These are phyloP conservation scores for Neoaliturus tenellus DNA, from an alignment of 2,888 invertebrate species.

Conservation along the genomic window DNA sequence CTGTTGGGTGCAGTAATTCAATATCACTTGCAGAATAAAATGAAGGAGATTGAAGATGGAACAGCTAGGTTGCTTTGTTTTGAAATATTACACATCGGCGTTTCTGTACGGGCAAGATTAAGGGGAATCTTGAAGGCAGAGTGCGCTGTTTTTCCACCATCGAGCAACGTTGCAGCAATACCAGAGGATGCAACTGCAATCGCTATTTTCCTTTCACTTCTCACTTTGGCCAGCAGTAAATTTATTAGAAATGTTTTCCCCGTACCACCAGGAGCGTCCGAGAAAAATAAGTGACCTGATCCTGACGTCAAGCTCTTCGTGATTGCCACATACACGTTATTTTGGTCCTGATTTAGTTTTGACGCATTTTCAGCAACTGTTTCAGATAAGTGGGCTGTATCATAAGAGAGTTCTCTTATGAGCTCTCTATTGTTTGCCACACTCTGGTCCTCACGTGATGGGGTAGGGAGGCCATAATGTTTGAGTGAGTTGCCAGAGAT, in stretches of 20 bases:
- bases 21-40: too few species aligned
- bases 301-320: slow-evolving; percentile 34
- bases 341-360: slow-evolving; percentile 55
- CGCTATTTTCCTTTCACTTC: slow-evolving; percentile 68
- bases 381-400: slow-evolving; percentile 12
- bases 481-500: slow-evolving; percentile 17
- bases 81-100: slow-evolving; percentile 68
- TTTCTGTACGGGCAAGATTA: slow-evolving; percentile 56
- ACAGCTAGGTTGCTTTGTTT: slow-evolving; percentile 63
- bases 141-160: slow-evolving; percentile 70
- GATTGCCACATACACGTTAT: slow-evolving; percentile 48
- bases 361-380: slow-evolving; percentile 23
- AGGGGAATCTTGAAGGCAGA: slow-evolving; percentile 69
- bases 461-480: slow-evolving; percentile 57
- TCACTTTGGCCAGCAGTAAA: slow-evolving; percentile 67
- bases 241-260: slow-evolving; percentile 70
- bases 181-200: slow-evolving; percentile 70
- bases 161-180: slow-evolving; percentile 71
- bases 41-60: too few species aligned
- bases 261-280: slow-evolving; percentile 70
- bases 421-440: slow-evolving; percentile 22
- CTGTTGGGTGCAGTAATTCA: too few species aligned
- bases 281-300: slow-evolving; percentile 57
- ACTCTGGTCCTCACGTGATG: slow-evolving; percentile 42
- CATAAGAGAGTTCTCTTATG: slow-evolving; percentile 39